These are phyloP conservation scores for Anadara kagoshimensis DNA, from an alignment of 1,140 invertebrate species.

Conservation along the genomic window DNA sequence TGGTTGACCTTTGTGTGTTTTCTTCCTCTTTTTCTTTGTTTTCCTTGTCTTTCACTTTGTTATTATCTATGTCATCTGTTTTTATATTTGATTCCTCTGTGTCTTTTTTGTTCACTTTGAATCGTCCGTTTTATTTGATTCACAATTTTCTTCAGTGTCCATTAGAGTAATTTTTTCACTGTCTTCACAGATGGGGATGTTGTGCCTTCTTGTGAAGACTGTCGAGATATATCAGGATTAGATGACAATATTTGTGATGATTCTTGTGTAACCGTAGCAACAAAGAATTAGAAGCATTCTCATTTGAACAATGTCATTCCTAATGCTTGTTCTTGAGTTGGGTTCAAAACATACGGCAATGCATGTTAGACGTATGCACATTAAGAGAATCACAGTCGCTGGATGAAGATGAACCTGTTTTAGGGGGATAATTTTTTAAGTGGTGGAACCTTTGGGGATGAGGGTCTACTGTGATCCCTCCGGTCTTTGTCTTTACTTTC, in stretches of 20 bases:
- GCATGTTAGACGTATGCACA: slow-evolving; percentile 51
- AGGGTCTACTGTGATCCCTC: slow-evolving; percentile 49
- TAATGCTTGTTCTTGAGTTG: slow-evolving; percentile 51
- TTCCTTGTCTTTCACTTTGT: slow-evolving; percentile 43
- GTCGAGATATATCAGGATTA: slow-evolving; percentile 40
- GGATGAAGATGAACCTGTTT: slow-evolving; percentile 45
- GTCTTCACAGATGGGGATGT: slow-evolving; percentile 30
- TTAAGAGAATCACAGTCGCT: slow-evolving; percentile 51
- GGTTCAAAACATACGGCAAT: slow-evolving; percentile 67
- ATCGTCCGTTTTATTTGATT: slow-evolving; percentile 2
- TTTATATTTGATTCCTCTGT: slow-evolving; percentile 17
- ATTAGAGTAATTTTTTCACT: slow-evolving; percentile 28
- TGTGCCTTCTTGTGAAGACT: slow-evolving; percentile 39
- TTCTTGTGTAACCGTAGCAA: slow-evolving; percentile 20
- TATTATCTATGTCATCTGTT: slow-evolving; percentile 21
- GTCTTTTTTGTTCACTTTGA: background rate
- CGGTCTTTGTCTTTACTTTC: slow-evolving; percentile 46
- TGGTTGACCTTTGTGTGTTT: slow-evolving; percentile 48
- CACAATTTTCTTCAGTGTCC: slow-evolving; percentile 33
- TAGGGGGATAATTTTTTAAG: slow-evolving; percentile 68
- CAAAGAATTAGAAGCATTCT: slow-evolving; percentile 16
- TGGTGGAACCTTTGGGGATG: slow-evolving; percentile 68
- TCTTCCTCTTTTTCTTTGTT: slow-evolving; percentile 53
- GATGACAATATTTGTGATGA: slow-evolving; percentile 8
- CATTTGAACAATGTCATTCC: slow-evolving; percentile 16